Base-by-base conservation (phyloP, 2,888 invertebrate genomes). In the Drosophila mimica region DNA sequence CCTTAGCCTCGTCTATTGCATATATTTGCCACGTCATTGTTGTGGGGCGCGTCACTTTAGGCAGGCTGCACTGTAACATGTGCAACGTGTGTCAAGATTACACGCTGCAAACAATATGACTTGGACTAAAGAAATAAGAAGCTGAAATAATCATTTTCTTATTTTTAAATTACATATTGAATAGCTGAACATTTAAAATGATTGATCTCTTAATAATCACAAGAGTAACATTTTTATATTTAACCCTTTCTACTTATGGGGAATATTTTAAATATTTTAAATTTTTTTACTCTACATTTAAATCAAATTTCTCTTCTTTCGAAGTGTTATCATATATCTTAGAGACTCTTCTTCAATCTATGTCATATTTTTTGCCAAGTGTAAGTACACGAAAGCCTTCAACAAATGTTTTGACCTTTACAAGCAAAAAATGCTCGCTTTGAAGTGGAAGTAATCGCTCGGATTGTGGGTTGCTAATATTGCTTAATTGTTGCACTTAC, bases 401-500 rank as follows among this genome's bases (percentile, higher is more conserved):
- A 33, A 49, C 20, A 30, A 43, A 25, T 28, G 63, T 30, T 57
- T 36, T 68, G 51, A 76, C 74, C 77, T 77, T 77, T 77, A 25
- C 13, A 25, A n/a, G 17, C 36, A 1, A 17, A 38, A 51, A 51
- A 2, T n/a, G 52, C 20, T 20, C 49, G 63, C 59, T 40, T 36
- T 33, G n/a, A 28, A 60, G 43, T 46, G 40, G 31, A 30, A 57
- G 15, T 46, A 34, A 51, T 25, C 11, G 13, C n/a, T 34, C 25
- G 20, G 20, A 20, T 49, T 70, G 28, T 53, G 30, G 60, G 70
- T 61, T 65, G 61, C 49, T 17, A 52, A 58, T 54, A 40, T 36
- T 33, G 56, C 33, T 63, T 70, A 77, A 77, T 74, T 77, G 66
- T 53, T 67, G 70, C 66, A 75, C 78, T 78, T 75, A 78, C 78